Evolutionary conservation across 2,888 invertebrate genomes (phyloP), one percentile per base, ranked within the genome.

Genomic region (Ligdia adustata): DNA sequence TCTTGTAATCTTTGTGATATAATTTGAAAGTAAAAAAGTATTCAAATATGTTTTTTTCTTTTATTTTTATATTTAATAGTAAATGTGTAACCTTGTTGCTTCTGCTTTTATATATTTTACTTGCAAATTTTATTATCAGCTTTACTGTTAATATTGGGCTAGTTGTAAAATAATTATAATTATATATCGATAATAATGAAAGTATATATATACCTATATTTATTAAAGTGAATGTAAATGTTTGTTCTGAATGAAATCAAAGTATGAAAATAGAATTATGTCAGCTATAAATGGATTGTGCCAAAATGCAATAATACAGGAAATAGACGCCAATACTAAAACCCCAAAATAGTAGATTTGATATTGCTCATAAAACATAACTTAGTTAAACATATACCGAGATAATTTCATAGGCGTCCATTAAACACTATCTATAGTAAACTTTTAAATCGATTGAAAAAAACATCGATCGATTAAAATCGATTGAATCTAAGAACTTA

Each of bases 291-390:
- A 66, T 63, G 47, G 52, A 66, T 55, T 69, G 73, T 87, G 87
- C 87, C 87, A 87, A 88, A 84, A 66, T 66, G 64, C 74, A 77
- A 79, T 66, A 74, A 65, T 84, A 86, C 86, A 86, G 85, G 84
- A 75, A 70, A 66, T 47, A 57, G 55, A 65, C 67, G 81, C 42
- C 42, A 86, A 83, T 73, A 66, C 62, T 68, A 54, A 68, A 69
- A 69, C 69, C 72, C 78, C 72, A 68, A 52, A 34, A 55, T 50
- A 14, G 45, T 51, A 47, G 38, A 52, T 63, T 62, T 60, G 52
- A 60, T 57, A 63, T 69, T 77, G 81, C 81, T 81, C 79, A 81
- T 64, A 28, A 34, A 57, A 78, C 75, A 76, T 64, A 64, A 57
- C 52, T 54, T 59, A 51, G 60, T 60, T 62, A 48, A 57, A 51